Conservation (phyloP, 2,797 vertebrate genomes). For the Lacerta viridis region DNA sequence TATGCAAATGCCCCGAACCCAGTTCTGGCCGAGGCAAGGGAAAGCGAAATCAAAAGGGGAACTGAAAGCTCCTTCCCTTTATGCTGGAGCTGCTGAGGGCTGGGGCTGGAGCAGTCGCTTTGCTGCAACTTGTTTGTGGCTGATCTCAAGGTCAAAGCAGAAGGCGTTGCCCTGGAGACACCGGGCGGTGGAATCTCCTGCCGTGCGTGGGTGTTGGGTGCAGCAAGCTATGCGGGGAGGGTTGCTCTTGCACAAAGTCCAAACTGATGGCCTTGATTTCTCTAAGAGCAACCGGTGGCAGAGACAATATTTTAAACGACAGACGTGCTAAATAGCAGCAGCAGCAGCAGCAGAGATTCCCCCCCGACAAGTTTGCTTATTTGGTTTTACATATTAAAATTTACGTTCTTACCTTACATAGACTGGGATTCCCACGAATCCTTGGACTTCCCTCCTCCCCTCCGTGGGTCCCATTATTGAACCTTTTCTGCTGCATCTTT, state of each 20-base stretch:
- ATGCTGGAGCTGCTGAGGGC: background rate
- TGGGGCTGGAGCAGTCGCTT: background rate
- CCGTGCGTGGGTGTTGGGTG: background rate
- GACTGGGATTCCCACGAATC: background rate
- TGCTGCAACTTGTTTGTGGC: conserved; percentile 12
- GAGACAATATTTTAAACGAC: background rate
- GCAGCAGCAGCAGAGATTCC: no score
- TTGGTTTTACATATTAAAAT: no score
- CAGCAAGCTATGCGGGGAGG: background rate
- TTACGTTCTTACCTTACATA: no score
- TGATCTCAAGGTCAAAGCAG: background rate
- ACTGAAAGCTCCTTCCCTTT: conserved; percentile 6
- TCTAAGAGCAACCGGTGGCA: no score
- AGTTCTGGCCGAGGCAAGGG: background rate
- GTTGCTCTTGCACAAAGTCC: conserved; percentile 5
- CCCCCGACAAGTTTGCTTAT: no score
- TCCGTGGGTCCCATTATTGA: background rate
- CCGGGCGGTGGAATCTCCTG: background rate
- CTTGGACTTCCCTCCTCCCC: background rate
- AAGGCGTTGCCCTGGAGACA: background rate
- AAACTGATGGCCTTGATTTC: conserved; percentile 9
- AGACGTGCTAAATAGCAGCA: background rate
- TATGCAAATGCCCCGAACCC: conserved; percentile 63
- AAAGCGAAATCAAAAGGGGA: background rate
- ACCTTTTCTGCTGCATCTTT: no score